A percentile compares a stretch with the other conserved stretches of the same genome.
These are phyloP conservation scores for Eristalinus aeneus DNA, from an alignment of 2,888 invertebrate species.

Conservation along the genomic window DNA sequence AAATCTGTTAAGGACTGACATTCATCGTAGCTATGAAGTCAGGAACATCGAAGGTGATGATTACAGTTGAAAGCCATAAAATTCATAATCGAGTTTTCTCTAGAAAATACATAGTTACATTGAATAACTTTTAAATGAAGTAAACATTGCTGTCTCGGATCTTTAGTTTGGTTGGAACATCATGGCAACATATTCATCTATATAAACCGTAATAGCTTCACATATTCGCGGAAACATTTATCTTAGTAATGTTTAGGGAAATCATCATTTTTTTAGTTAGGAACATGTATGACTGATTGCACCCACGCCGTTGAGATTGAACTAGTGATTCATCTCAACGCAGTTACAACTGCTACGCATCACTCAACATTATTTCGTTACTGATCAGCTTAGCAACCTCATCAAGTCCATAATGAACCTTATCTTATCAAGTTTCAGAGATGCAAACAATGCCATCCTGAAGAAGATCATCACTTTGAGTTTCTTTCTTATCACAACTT, in stretches of 20 bases:
- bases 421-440: constrained; percentile 77
- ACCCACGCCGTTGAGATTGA: constrained; percentile 34
- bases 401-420: constrained; percentile 52
- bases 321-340: constrained; percentile 17
- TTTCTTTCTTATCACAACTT: constrained; percentile 62
- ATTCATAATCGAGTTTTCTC: constrained; percentile 41
- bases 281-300: constrained; percentile 28
- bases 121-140: constrained; percentile 53
- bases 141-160: constrained; percentile 47
- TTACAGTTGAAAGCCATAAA: constrained; percentile 47
- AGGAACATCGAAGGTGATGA: constrained; percentile 53
- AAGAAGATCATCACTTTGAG: constrained; percentile 56
- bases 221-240: background rate
- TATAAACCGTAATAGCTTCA: constrained; percentile 18
- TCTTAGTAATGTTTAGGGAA: constrained; percentile 1
- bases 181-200: constrained; percentile 31
- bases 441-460: constrained; percentile 75
- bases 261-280: constrained; percentile 20
- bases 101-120: constrained; percentile 56
- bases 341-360: constrained; percentile 29
- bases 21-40: constrained; percentile 44
- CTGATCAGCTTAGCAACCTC: constrained; percentile 17
- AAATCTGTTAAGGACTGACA: constrained; percentile 78
- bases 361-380: background rate
- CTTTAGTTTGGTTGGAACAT: constrained; percentile 30